Evolutionary conservation across 2,113 vertebrate genomes (phyloP).

Genomic region (Pholis gunnellus): DNA sequence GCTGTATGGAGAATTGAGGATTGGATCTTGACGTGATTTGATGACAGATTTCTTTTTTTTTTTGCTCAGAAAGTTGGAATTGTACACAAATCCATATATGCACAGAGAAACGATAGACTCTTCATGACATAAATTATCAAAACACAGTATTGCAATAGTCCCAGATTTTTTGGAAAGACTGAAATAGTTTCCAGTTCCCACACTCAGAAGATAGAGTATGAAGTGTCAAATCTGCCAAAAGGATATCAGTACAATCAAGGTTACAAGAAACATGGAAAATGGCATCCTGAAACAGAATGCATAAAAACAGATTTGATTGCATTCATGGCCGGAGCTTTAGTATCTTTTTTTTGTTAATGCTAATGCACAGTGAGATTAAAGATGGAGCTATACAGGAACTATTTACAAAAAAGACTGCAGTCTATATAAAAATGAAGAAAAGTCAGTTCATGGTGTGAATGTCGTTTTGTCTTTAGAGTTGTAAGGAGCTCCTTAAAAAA

Average conservation of each 20-base stretch:
- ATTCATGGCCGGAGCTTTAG: conserved; percentile 35
- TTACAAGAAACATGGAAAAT: conserved; percentile 30
- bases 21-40: conserved; percentile 85
- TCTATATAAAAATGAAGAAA: conserved; percentile 56
- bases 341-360: conserved; percentile 28
- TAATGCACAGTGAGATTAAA: conserved; percentile 58
- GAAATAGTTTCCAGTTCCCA: conserved; percentile 78
- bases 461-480: conserved; percentile 38
- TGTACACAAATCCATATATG: conserved; percentile 87
- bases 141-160: conserved; percentile 96
- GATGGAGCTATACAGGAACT: conserved; percentile 61
- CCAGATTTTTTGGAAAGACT: conserved; percentile 91
- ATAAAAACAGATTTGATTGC: conserved; percentile 29
- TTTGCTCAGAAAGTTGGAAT: conserved; percentile 92
- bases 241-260: conserved; percentile 62
- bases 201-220: conserved; percentile 87
- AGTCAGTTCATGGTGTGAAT: conserved; percentile 62
- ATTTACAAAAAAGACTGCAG: conserved; percentile 64
- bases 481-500: conserved; percentile 40
- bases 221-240: conserved; percentile 65
- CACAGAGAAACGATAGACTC: conserved; percentile 90
- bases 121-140: conserved; percentile 84
- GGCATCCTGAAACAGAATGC: conserved; percentile 51
- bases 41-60: conserved; percentile 73
- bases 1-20: conserved; percentile 87